A percentile compares a stretch with the other conserved stretches of the same genome.
Evolutionary conservation across 1,140 invertebrate genomes (phyloP).

Genomic region (Drosophila carrolli): DNA sequence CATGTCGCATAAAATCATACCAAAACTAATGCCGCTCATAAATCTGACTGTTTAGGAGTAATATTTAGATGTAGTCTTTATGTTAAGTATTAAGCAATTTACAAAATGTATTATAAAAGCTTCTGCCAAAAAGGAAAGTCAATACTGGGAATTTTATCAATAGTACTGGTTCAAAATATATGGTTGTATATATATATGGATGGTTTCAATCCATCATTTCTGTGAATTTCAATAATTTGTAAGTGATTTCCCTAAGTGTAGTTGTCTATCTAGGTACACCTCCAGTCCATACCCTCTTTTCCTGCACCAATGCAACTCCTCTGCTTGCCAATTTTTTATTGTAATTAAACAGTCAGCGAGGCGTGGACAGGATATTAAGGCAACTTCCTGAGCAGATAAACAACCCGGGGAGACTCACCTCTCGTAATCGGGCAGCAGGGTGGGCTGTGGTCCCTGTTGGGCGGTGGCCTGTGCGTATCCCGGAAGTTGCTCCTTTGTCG

Average conservation of each 20-base stretch:
- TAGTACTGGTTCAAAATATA: no score
- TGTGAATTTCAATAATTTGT: background rate
- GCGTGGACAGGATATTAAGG: slow-evolving; percentile 77
- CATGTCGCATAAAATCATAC: no score
- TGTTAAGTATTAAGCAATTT: no score
- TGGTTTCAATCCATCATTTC: no score
- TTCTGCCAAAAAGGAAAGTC: no score
- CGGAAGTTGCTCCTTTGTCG: slow-evolving; percentile 84
- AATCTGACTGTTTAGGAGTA: no score
- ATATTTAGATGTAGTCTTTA: no score
- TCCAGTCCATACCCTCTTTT: background rate
- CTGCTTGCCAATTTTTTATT: slow-evolving; percentile 61
- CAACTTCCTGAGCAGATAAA: slow-evolving; percentile 75
- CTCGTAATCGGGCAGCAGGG: slow-evolving; percentile 83
- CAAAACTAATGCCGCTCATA: no score
- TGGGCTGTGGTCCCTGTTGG: slow-evolving; percentile 61
- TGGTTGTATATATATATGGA: no score
- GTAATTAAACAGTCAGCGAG: slow-evolving; percentile 78
- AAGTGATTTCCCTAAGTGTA: background rate
- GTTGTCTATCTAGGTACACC: background rate
- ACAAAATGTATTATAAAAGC: no score
- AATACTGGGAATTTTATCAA: no score
- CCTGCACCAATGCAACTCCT: slow-evolving; percentile 42
- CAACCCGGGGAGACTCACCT: slow-evolving; percentile 69
- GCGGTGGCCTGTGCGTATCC: slow-evolving; percentile 83